These are phyloP conservation scores for Oligia strigilis DNA, from an alignment of 2,888 invertebrate genomes.

Conservation along the genomic window DNA sequence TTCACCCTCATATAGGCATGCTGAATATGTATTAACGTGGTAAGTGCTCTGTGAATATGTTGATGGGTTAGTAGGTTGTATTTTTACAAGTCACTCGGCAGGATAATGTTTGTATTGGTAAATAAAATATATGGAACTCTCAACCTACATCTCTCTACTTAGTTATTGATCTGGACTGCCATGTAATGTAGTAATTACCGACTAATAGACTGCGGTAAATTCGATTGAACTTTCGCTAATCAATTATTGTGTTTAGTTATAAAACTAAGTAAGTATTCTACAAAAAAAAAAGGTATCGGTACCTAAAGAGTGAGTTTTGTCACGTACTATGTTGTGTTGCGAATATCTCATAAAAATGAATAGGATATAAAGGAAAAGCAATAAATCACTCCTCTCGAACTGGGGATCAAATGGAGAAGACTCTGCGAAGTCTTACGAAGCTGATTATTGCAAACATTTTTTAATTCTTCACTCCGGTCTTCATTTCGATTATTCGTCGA, in stretches of 20 bases:
- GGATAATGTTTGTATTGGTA: neutral
- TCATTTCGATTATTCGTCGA: slow-evolving; percentile 2
- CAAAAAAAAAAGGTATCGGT: too few relatives aligned
- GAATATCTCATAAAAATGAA: slow-evolving; percentile 28
- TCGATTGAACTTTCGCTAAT: neutral
- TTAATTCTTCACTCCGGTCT: neutral
- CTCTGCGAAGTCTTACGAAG: slow-evolving; percentile 9
- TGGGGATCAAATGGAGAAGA: slow-evolving; percentile 33
- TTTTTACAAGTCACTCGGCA: slow-evolving; percentile 3
- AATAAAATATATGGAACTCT: slow-evolving; percentile 16
- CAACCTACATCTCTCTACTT: slow-evolving; percentile 1
- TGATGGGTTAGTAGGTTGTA: neutral
- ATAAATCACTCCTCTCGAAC: slow-evolving; percentile 31
- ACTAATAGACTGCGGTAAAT: neutral
- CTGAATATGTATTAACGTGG: slow-evolving; percentile 40
- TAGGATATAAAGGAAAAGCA: slow-evolving; percentile 33
- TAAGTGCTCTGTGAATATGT: slow-evolving; percentile 22
- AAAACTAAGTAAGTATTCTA: too few relatives aligned
- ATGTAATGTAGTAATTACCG: slow-evolving; percentile 6
- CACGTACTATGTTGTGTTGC: slow-evolving; percentile 14
- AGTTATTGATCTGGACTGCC: slow-evolving; percentile 12
- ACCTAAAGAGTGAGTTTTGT: slow-evolving; percentile 1
- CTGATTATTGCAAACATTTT: slow-evolving; percentile 9
- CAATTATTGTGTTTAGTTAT: neutral
- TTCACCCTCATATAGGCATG: slow-evolving; percentile 15